A percentile compares a stretch with the other conserved stretches of the same genome.
Evolutionary conservation across 2,113 vertebrate species (phyloP).

Genomic region (Xyrauchen texanus): DNA sequence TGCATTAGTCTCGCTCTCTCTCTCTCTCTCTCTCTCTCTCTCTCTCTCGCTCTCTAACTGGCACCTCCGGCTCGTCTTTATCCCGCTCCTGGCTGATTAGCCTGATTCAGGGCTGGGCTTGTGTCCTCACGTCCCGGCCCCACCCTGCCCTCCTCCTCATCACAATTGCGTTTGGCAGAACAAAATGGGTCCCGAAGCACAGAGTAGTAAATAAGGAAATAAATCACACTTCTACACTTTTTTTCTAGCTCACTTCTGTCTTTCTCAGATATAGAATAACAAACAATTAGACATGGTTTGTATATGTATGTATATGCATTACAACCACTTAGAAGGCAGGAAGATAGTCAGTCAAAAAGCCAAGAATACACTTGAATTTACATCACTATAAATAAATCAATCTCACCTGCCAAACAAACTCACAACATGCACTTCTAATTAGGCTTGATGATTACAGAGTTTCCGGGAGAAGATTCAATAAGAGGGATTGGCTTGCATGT

Average conservation of each 20-base stretch:
- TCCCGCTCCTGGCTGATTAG: no score
- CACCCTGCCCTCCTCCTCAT: no score
- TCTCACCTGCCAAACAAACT: constrained; percentile 25
- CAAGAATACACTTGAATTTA: constrained; percentile 15
- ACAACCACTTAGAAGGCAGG: background rate
- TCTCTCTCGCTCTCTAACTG: no score
- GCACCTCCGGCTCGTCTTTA: no score
- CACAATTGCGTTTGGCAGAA: no score
- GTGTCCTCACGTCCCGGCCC: no score
- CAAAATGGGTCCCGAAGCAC: background rate
- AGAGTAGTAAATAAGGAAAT: constrained; percentile 52
- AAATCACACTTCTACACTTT: constrained; percentile 5
- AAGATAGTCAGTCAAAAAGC: background rate
- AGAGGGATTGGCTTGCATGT: no score
- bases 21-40: no score
- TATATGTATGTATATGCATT: background rate
- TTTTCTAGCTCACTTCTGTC: background rate
- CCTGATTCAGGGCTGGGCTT: no score
- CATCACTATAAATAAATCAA: constrained; percentile 18
- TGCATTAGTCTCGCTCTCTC: no score
- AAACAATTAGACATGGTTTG: background rate
- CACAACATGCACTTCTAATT: constrained; percentile 21
- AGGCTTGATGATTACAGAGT: background rate
- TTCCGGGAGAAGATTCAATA: background rate
- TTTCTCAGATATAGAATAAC: background rate